Conservation (phyloP, 1,140 invertebrate species). For the Drosophila melanogaster region DNA sequence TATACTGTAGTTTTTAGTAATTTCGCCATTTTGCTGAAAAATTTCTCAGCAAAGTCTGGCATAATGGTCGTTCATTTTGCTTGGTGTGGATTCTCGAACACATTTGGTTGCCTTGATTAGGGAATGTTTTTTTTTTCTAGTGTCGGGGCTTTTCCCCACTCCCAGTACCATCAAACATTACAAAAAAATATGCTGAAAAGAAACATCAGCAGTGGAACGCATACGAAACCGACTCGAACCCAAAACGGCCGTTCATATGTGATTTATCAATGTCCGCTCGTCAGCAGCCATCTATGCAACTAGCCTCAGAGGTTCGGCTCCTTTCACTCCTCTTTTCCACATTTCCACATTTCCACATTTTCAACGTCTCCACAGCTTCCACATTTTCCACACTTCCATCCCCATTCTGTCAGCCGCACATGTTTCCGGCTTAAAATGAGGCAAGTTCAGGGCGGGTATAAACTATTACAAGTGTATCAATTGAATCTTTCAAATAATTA, state of each 20-base stretch:
- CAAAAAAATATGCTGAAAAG: slow-evolving; percentile 23
- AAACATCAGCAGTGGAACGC: slow-evolving; percentile 44
- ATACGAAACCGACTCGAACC: slow-evolving; percentile 33
- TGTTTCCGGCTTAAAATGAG: slow-evolving; percentile 44
- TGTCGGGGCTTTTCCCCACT: slow-evolving; percentile 27
- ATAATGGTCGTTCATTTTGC: neutral
- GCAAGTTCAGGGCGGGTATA: slow-evolving; percentile 18
- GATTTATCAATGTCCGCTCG: slow-evolving; percentile 78
- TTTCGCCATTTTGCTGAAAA: too few species aligned
- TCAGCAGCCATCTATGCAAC: slow-evolving; percentile 68
- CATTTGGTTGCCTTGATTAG: neutral
- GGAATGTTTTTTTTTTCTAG: slow-evolving; percentile 55
- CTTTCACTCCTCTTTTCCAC: slow-evolving; percentile 21
- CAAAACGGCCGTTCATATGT: slow-evolving; percentile 54
- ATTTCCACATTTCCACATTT: slow-evolving; percentile 17
- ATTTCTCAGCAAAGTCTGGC: too few species aligned
- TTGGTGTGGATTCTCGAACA: neutral
- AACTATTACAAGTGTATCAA: slow-evolving; percentile 52
- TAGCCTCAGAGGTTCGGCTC: slow-evolving; percentile 27
- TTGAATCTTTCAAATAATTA: slow-evolving; percentile 49
- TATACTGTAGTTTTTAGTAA: too few species aligned
- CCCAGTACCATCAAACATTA: neutral
- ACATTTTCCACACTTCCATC: slow-evolving; percentile 18
- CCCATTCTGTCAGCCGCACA: slow-evolving; percentile 45
- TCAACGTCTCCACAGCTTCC: slow-evolving; percentile 1